Evolutionary conservation across 2,888 invertebrate genomes (phyloP).

Genomic region (Pseudoips prasinana): DNA sequence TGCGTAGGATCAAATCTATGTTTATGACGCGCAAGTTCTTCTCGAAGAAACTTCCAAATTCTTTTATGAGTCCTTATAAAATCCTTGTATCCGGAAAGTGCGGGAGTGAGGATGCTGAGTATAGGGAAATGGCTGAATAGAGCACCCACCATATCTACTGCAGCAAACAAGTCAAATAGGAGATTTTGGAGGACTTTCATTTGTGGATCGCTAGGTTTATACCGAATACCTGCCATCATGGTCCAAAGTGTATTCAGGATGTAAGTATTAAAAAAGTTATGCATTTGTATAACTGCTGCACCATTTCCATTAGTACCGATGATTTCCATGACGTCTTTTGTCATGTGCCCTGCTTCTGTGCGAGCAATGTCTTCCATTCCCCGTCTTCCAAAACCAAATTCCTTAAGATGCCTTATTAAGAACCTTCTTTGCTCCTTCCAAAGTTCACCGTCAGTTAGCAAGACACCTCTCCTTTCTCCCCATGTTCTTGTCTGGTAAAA

Average conservation of each 20-base stretch:
- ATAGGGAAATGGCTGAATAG: conserved; percentile 91
- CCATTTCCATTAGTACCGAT: conserved; percentile 52
- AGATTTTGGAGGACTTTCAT: conserved; percentile 85
- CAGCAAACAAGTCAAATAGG: conserved; percentile 86
- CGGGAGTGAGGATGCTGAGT: conserved; percentile 86
- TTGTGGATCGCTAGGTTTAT: conserved; percentile 86
- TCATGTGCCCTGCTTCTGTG: conserved; percentile 85
- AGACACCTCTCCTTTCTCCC: conserved; percentile 86
- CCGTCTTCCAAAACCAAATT: conserved; percentile 90
- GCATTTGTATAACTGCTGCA: conserved; percentile 84
- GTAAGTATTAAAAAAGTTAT: conserved; percentile 88
- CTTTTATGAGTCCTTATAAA: conserved; percentile 87
- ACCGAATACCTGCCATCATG: conserved; percentile 90
- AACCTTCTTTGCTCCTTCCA: conserved; percentile 91
- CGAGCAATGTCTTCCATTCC: conserved; percentile 88
- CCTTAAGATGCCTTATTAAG: conserved; percentile 88
- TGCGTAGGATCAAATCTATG: conserved; percentile 79
- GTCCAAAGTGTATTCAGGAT: conserved; percentile 91
- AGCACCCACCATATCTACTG: conserved; percentile 91
- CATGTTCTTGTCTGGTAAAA: conserved; percentile 90
- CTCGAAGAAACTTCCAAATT: conserved; percentile 87
- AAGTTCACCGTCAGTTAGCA: conserved; percentile 87
- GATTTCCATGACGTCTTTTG: conserved; percentile 72
- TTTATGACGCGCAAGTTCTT: conserved; percentile 88
- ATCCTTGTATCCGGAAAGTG: conserved; percentile 88